Evolutionary conservation across 2,113 vertebrate species (phyloP).

Genomic region (Pelecanoides urinatrix): DNA sequence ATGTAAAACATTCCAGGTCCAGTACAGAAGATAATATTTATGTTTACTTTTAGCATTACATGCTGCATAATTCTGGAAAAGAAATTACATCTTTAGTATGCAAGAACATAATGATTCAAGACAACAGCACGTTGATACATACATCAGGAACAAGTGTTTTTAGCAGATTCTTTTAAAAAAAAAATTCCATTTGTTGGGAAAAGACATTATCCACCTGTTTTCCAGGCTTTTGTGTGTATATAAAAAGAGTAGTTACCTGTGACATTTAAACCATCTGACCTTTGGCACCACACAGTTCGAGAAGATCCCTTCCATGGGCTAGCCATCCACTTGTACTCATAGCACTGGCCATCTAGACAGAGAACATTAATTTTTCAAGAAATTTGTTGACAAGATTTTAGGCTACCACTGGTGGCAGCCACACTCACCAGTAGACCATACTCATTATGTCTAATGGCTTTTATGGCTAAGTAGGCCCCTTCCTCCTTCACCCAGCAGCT

Average conservation of each 20-base stretch:
- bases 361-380: not conserved
- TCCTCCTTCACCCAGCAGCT: not conserved
- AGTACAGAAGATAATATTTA: not conserved
- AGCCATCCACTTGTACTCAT: slow-evolving; percentile 92
- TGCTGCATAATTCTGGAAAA: not conserved
- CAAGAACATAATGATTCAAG: not conserved
- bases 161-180: not conserved
- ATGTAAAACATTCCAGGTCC: not conserved
- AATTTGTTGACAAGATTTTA: not conserved
- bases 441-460: not conserved
- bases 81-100: not conserved
- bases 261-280: slow-evolving; percentile 94
- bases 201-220: not conserved
- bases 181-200: not conserved
- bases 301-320: slow-evolving; percentile 86
- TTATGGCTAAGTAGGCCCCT: not conserved
- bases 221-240: not conserved
- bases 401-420: not conserved
- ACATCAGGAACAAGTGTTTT: not conserved
- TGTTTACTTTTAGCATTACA: not conserved
- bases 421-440: not conserved
- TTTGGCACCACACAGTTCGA: slow-evolving; percentile 90
- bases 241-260: slow-evolving; percentile 79
- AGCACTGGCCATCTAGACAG: slow-evolving; percentile 88
- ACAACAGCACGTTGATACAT: not conserved